Base-by-base conservation (phyloP, 2,888 invertebrate genomes). In the Andrena chrysosceles region DNA sequence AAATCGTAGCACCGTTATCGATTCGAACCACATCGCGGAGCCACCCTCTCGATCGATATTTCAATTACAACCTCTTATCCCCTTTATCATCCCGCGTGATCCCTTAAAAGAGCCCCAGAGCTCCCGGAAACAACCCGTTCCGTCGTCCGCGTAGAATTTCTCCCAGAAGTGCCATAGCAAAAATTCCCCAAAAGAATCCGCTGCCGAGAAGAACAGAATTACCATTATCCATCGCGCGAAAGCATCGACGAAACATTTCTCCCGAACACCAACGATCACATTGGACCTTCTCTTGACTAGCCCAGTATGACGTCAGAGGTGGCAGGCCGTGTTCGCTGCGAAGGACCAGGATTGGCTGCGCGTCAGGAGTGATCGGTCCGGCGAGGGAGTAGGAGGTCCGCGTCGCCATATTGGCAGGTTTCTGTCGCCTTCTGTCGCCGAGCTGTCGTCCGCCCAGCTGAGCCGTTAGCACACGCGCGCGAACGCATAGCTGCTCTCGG, bases 391-490 rank as follows among this genome's bases (percentile, higher is more conserved):
- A 84, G 84, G 77, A 75, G 77, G 82, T 71, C 66, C 62, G 71
- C 71, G 85, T 87, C 89, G 91, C 91, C 91, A 91, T 91, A 85
- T 91, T 91, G 87, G 87, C 88, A 90, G 89, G 84, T 88, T 87
- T 89, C 83, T 87, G 83, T 89, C 89, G 87, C 89, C 82, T 87
- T 86, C 89, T 70, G 91, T 90, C 90, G 90, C 84, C 81, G 90
- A 90, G 90, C 91, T 89, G 90, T 88, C 89, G 89, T 87, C 85
- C 86, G 90, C 89, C 90, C 91, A 92, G 92, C 92, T 91, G 92
- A 92, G 89, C 89, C 88, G 89, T 92, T 88, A 85, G 7, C 8
- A 88, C 86, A 86, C 87, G 86, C 74, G 77, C 63, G 71, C 67
- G 67, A 71, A 52, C 75, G 69, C 42, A 42, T 42, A 62, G 71